Percentiles rank a stretch among this genome's conserved stretches.
Conservation (phyloP, 2,888 invertebrate genomes). For the Exocentrus adspersus region DNA sequence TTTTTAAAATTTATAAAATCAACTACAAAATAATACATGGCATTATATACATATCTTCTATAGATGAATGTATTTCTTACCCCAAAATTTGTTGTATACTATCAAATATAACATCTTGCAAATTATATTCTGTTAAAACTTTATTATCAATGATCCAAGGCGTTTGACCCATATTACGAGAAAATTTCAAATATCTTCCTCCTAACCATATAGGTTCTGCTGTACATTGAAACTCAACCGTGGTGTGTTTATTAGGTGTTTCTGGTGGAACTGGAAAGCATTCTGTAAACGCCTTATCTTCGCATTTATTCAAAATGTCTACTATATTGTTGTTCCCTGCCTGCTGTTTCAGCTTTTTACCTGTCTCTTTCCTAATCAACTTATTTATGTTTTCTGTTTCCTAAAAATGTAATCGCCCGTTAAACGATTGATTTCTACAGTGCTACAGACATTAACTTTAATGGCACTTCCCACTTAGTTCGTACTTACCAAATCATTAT, state of each 20-base stretch:
- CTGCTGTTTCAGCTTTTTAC: slow-evolving; percentile 64
- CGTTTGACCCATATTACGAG: slow-evolving; percentile 88
- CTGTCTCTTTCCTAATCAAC: slow-evolving; percentile 56
- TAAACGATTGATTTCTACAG: too few species aligned
- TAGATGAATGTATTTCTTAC: slow-evolving; percentile 58
- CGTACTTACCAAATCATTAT: slow-evolving; percentile 63
- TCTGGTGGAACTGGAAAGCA: slow-evolving; percentile 67
- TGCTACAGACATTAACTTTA: background rate
- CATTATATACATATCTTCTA: too few species aligned
- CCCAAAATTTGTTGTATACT: slow-evolving; percentile 71
- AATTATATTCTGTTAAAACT: slow-evolving; percentile 84
- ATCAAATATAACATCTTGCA: slow-evolving; percentile 87
- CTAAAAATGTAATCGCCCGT: slow-evolving; percentile 34
- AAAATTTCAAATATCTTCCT: slow-evolving; percentile 85
- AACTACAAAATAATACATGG: background rate
- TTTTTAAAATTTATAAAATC: too few species aligned
- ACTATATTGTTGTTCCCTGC: slow-evolving; percentile 76
- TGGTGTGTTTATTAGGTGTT: slow-evolving; percentile 61
- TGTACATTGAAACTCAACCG: slow-evolving; percentile 65
- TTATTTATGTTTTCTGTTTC: slow-evolving; percentile 40
- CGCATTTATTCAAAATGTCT: slow-evolving; percentile 65
- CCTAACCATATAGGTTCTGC: slow-evolving; percentile 74
- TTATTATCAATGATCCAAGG: slow-evolving; percentile 91
- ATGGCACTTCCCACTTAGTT: too few species aligned
- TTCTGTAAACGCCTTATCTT: slow-evolving; percentile 65